Evolutionary conservation across 2,797 vertebrate genomes (phyloP).

Genomic region (Simalia tracyae): DNA sequence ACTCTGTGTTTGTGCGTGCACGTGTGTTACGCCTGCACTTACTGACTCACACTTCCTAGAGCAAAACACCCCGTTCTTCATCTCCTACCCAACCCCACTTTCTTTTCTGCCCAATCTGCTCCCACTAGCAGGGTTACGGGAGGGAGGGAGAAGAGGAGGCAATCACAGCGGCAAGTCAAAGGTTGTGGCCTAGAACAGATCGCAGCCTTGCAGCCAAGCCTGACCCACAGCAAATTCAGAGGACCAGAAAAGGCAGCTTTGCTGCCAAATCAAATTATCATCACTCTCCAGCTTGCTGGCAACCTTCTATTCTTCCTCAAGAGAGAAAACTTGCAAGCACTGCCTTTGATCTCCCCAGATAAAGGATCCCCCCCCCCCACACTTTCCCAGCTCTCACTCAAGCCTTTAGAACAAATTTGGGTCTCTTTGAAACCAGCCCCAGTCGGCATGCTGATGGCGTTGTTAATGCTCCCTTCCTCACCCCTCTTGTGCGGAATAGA

Average conservation of each 20-base stretch:
- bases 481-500: constrained; percentile 29
- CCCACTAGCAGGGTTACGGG: not conserved
- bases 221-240: not conserved
- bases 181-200: not conserved
- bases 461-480: constrained; percentile 17
- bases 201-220: not conserved
- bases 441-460: constrained; percentile 22
- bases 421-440: constrained; percentile 47
- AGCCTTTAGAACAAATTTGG: constrained; percentile 37
- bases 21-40: not conserved
- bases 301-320: not conserved
- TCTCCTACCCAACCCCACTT: not conserved
- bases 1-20: not conserved
- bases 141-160: no score
- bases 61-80: not conserved
- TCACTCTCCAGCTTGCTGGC: not conserved
- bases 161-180: not conserved
- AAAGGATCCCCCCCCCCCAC: not conserved
- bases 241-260: not conserved
- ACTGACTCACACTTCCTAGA: not conserved
- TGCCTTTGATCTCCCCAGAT: constrained; percentile 25
- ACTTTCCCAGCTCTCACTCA: constrained; percentile 25
- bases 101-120: not conserved
- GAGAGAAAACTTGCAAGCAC: not conserved
- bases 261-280: constrained; percentile 12